A percentile compares a stretch with the other conserved stretches of the same genome.
Conservation (phyloP, 2,113 vertebrate genomes). For the Ptilorrhoa leucosticta region DNA sequence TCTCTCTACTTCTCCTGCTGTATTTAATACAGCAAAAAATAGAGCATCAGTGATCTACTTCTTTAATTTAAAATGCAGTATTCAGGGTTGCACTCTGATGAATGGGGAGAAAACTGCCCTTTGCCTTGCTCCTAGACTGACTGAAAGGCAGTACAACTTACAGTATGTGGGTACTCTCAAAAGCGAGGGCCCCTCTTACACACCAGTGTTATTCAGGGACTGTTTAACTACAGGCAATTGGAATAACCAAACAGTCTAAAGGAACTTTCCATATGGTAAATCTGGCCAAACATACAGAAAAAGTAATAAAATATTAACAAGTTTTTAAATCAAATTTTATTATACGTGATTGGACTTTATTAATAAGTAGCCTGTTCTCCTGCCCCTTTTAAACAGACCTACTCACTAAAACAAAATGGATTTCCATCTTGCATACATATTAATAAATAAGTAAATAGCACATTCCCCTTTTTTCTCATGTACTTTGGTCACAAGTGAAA, state of each 20-base stretch:
- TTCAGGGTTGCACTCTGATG: neutral
- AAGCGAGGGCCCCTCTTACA: neutral
- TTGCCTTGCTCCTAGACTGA: neutral
- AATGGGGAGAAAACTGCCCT: neutral
- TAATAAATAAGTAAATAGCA: neutral
- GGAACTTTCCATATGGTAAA: neutral
- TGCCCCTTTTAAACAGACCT: neutral
- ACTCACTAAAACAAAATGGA: neutral
- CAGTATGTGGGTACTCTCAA: neutral
- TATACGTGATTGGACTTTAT: neutral
- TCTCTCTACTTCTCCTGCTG: neutral
- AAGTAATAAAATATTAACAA: neutral
- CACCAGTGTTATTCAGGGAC: neutral
- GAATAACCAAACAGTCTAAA: neutral
- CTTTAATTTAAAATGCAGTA: neutral
- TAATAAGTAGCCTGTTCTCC: neutral
- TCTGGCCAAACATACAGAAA: neutral
- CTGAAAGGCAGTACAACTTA: neutral
- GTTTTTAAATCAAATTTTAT: neutral
- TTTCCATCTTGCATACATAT: neutral
- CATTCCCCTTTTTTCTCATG: neutral
- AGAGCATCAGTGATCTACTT: neutral
- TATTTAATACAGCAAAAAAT: neutral
- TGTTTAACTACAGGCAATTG: neutral
- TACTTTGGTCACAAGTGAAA: neutral